phyloP scores from a whole-genome alignment of 2,113 vertebrate genomes.

The Ptilonorhynchus violaceus region DNA sequence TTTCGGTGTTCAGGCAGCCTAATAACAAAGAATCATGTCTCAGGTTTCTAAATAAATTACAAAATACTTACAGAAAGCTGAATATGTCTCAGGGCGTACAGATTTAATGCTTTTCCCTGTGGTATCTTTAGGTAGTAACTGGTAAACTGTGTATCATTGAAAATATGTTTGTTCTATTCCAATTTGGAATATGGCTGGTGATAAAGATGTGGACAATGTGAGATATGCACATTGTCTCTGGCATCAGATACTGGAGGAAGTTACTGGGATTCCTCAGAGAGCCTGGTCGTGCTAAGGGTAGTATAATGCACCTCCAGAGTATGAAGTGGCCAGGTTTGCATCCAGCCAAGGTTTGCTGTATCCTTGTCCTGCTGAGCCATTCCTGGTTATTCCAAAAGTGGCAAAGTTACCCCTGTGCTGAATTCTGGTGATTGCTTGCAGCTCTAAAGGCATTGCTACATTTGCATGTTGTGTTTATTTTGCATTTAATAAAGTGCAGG shows the following conservation, averaged over 20 bases:
- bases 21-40: background rate
- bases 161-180: background rate
- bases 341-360: background rate
- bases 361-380: background rate
- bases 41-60: background rate
- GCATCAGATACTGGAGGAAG: background rate
- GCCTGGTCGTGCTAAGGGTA: fast-evolving
- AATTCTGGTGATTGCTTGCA: background rate
- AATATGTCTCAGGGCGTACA: background rate
- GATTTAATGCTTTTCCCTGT: background rate
- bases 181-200: background rate
- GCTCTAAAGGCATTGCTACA: fast-evolving
- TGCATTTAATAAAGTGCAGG: background rate
- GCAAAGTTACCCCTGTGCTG: background rate
- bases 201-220: background rate
- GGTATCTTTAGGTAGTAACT: background rate
- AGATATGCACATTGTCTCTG: background rate
- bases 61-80: background rate
- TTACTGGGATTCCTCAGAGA: background rate
- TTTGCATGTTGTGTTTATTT: background rate
- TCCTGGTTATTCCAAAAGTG: background rate
- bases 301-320: background rate
- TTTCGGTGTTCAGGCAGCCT: background rate
- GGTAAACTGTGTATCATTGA: background rate
- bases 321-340: background rate